Percentiles rank a stretch among this genome's conserved stretches.
Conservation (phyloP, 1,140 invertebrate genomes). For the Atta texana region DNA sequence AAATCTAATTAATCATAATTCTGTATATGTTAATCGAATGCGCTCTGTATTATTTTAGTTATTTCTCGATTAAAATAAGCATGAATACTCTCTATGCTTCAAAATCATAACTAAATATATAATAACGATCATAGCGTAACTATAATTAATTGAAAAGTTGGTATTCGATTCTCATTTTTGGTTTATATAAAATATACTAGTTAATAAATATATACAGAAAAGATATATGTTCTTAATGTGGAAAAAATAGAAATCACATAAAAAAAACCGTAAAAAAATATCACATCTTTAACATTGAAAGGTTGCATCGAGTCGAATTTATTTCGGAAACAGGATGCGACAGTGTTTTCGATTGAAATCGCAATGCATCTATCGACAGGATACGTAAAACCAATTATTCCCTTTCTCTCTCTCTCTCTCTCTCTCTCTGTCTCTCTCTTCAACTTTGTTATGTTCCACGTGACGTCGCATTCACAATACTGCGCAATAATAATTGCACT, state of each 20-base stretch:
- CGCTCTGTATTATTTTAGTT: constrained; percentile 20
- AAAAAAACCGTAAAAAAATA: not conserved
- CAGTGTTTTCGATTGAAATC: constrained; percentile 23
- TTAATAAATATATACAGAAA: not conserved
- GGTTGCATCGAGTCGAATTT: not conserved
- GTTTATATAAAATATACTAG: not conserved
- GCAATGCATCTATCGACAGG: constrained; percentile 25
- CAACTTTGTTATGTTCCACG: constrained; percentile 25
- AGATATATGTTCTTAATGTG: not conserved
- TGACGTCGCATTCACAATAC: constrained; percentile 18
- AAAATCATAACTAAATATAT: constrained; percentile 6
- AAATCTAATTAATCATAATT: constrained; percentile 28
- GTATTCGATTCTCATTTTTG: not conserved
- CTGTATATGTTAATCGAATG: not conserved
- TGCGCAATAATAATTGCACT: constrained; percentile 53
- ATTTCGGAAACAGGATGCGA: constrained; percentile 27
- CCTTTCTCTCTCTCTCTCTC: not conserved
- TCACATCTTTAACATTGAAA: not conserved
- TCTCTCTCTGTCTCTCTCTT: not conserved
- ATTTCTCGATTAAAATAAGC: constrained; percentile 31
- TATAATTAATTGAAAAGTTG: constrained; percentile 9
- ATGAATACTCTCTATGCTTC: not conserved
- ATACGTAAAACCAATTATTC: constrained; percentile 52
- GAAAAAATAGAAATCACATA: not conserved
- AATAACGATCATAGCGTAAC: not conserved